A percentile compares a stretch with the other conserved stretches of the same genome.
Conservation (phyloP, 2,888 invertebrate species). For the Miltochrista miniata region DNA sequence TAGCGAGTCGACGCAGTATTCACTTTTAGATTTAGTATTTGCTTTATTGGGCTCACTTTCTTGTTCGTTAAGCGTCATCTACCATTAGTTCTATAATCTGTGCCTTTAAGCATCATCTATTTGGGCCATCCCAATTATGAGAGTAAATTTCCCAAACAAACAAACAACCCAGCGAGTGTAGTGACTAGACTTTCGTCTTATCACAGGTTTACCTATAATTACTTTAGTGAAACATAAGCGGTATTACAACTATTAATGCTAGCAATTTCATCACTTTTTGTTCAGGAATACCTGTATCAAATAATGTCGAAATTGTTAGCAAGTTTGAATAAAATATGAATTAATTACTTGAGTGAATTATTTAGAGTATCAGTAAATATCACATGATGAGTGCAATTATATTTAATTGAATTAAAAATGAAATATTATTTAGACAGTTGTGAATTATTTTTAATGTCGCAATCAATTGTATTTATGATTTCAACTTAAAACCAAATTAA, state of each 20-base stretch:
- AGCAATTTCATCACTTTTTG: slow-evolving; percentile 5
- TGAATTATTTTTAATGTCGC: no score
- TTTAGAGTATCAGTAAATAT: slow-evolving; percentile 61
- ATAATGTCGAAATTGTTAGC: slow-evolving; percentile 1
- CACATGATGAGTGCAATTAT: slow-evolving; percentile 76
- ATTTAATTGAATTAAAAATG: slow-evolving; percentile 50
- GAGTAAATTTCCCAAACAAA: slow-evolving; percentile 31
- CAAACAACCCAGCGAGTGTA: no score
- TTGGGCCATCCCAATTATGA: neutral
- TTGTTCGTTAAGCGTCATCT: no score
- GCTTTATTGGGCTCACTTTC: no score
- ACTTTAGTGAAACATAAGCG: slow-evolving; percentile 45
- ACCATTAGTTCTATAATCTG: no score
- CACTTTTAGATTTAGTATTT: no score
- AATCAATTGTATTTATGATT: neutral
- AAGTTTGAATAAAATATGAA: slow-evolving; percentile 40
- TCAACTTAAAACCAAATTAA: no score
- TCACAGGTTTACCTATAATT: slow-evolving; percentile 60
- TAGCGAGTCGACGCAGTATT: no score
- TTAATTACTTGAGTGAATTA: slow-evolving; percentile 44
- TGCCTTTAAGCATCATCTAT: no score
- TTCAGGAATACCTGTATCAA: neutral
- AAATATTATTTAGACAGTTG: slow-evolving; percentile 20
- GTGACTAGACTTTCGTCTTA: slow-evolving; percentile 51
- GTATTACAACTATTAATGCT: slow-evolving; percentile 23